Evolutionary conservation across 2,113 vertebrate genomes (phyloP), one percentile per base, ranked within the genome.

Genomic region (Eptatretus burgeri): DNA sequence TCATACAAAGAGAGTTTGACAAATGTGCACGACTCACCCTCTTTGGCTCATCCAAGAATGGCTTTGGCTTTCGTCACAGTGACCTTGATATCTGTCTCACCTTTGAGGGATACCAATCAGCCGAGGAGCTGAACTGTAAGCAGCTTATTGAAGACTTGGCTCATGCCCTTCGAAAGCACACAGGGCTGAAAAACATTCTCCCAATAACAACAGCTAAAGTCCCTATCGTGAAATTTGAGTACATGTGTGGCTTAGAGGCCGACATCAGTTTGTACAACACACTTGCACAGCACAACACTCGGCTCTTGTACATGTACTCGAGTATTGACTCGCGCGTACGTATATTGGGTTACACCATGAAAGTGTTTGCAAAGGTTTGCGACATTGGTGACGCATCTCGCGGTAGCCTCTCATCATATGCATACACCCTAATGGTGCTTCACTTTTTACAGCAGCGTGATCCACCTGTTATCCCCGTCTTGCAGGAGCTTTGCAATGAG

Each of bases 71-170:
- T 75, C 85, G 83, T 5, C 87, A 98, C 77, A 98, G 91, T 50
- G 91, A 98, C 74, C 76, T 98, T 5, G 89, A 98, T 75, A 98
- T 98, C 74, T 98, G 91, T 74, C 95, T 98, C 89, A 98, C 91
- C 0, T 72, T 98, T 68, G 87, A 98, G 73, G 91, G 91, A 64
- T 87, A 94, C 13, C 84, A 93, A 73, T 87, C 84, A 16, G 85
- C 87, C 64, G 86, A 95, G 84, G 91, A 95, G 74, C 27, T 41
- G 27, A 41, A 41, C 27, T 41, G 27, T 41, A 41, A 41, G 7
- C 27, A 41, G 27, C 27, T 41, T 41, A 41, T 41, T 41, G 27
- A 41, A 41, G 27, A 41, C 27, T 41, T 41, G 7, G 27, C 27
- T 41, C 27, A 41, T 41, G 27, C 27, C 27, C 27, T 41, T 41